Base-by-base conservation (phyloP, 1,140 invertebrate genomes). In the Ectropis grisescens region DNA sequence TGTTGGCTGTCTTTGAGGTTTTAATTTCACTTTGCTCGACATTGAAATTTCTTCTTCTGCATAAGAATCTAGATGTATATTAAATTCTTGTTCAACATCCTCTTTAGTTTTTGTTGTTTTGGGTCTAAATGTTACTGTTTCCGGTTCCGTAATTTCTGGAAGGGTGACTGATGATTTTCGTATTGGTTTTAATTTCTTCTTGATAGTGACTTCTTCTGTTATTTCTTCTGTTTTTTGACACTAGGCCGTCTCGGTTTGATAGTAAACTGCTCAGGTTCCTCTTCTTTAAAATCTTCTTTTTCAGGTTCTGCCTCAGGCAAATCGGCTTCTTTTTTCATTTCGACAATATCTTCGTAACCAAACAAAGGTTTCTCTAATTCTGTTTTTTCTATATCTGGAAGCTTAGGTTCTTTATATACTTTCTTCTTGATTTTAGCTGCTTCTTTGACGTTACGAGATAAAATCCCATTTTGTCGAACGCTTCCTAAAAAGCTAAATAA, bases 41-140 rank as follows among this genome's bases (percentile, higher is more conserved):
- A 94, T 90, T 2, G 90, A 91, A 42, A 94, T 90, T 72, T 93
- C 91, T 82, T 93, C 92, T 80, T 94, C 92, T 28, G 91, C 91
- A 67, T 93, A 93, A 0, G 89, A 90, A 74, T 93, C 90, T 28
- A 93, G 74, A 13, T 90, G 89, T 47, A 94, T 93, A 64, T 90
- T 93, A 61, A 93, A 93, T 76, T 93, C 91, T 81, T 93, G 91
- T 64, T 93, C 91, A 4, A 93, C 89, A 57, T 93, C 90, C 80
- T 93, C 91, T 74, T 92, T 91, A 1, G 87, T 90, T 75, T 89
- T 89, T 2, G 86, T 89, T 2, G 61, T 71, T 65, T 86, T 88
- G 7, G 90, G 89, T 49, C 88, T 86, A 70, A 93, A 92, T 10
- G 88, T 92, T 1, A 92, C 90, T 48, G 85, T 88, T 80, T 92